Evolutionary conservation across 2,888 invertebrate genomes (phyloP).

Genomic region (Peribatodes rhomboidaria): DNA sequence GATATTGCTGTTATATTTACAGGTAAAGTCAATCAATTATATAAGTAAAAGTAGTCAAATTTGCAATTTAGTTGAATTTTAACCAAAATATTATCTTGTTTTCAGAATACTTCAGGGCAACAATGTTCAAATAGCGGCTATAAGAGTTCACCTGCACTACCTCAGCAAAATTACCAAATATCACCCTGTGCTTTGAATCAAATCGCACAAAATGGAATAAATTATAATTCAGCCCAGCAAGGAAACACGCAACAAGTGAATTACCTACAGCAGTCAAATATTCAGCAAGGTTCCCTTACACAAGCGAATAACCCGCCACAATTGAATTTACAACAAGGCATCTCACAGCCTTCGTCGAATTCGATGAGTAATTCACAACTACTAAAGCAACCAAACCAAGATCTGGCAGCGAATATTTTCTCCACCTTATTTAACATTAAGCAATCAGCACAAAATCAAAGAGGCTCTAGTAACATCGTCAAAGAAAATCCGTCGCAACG

Average conservation of each 20-base stretch:
- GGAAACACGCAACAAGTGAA: conserved; percentile 43
- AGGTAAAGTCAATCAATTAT: conserved; percentile 44
- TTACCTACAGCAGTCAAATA: conserved; percentile 54
- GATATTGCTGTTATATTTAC: conserved; percentile 57
- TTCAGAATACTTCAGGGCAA: conserved; percentile 37
- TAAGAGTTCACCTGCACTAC: conserved; percentile 23
- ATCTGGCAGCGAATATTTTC: conserved; percentile 37
- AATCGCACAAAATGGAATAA: conserved; percentile 28
- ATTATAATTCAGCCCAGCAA: conserved; percentile 42
- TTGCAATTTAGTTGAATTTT: too few relatives aligned
- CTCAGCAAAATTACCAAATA: conserved; percentile 21
- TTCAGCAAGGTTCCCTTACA: conserved; percentile 43
- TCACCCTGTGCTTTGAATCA: conserved; percentile 15
- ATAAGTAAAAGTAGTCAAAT: too few relatives aligned
- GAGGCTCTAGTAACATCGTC: conserved; percentile 8
- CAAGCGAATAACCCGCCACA: conserved; percentile 37
- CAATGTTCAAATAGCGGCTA: conserved; percentile 31
- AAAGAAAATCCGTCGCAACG: conserved; percentile 16
- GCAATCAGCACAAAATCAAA: conserved; percentile 34
- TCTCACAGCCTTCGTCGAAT: conserved; percentile 40
- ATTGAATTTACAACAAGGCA: conserved; percentile 20
- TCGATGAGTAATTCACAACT: conserved; percentile 29
- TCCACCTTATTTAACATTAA: conserved; percentile 36
- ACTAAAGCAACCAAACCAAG: conserved; percentile 35
- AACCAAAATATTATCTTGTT: conserved; percentile 8